These are phyloP conservation scores for Puffinus mauretanicus DNA, from an alignment of 2,113 vertebrate species.

Conservation along the genomic window DNA sequence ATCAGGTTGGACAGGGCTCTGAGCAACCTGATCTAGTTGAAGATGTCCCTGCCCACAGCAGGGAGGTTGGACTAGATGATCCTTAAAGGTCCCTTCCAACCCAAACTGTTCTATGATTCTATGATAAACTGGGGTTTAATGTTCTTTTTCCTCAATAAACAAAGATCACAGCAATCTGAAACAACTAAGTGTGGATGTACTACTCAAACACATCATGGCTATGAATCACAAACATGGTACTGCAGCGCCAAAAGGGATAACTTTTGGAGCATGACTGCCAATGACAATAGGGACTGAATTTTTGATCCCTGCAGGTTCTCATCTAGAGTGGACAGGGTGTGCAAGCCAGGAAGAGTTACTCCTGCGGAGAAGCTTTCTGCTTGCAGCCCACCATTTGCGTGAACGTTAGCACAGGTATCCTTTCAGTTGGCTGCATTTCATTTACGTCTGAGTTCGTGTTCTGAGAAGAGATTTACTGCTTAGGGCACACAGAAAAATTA, in stretches of 20 bases:
- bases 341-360: not conserved
- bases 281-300: not conserved
- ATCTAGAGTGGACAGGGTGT: not conserved
- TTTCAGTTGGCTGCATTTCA: not conserved
- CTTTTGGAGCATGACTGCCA: not conserved
- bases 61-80: too few relatives aligned
- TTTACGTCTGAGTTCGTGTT: not conserved
- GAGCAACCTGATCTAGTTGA: too few relatives aligned
- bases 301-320: not conserved
- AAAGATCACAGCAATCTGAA: not conserved
- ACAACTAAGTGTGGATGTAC: not conserved
- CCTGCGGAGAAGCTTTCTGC: not conserved
- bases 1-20: too few relatives aligned
- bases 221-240: rapidly evolving
- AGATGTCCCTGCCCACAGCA: too few relatives aligned
- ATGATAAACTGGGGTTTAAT: not conserved
- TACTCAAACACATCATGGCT: not conserved
- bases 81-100: too few relatives aligned
- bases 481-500: not conserved
- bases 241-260: rapidly evolving
- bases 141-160: not conserved
- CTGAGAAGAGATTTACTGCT: not conserved
- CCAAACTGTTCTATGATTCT: too few relatives aligned
- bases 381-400: not conserved
- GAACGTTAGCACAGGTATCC: not conserved